Percentiles rank a stretch among this genome's conserved stretches.
phyloP scores from a whole-genome alignment of 2,888 invertebrate genomes.

The Drosophila macrospina region DNA sequence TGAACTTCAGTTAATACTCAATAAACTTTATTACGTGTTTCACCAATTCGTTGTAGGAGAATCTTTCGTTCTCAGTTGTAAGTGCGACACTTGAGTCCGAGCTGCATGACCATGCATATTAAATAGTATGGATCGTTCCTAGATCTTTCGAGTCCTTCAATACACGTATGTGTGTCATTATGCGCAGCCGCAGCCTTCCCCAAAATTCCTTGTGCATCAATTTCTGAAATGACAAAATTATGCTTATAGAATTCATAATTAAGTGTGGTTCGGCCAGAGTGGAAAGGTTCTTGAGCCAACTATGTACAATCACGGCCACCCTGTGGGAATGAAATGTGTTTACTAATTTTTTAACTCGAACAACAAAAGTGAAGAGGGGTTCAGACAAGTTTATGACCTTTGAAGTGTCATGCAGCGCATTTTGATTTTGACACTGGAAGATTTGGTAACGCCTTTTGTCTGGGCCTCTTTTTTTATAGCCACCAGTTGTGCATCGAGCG shows the following conservation, averaged over 20 bases:
- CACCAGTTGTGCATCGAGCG: slow-evolving; percentile 61
- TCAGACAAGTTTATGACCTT: slow-evolving; percentile 66
- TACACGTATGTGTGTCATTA: slow-evolving; percentile 29
- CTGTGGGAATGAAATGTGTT: slow-evolving; percentile 53
- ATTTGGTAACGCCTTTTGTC: slow-evolving; percentile 11
- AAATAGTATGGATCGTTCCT: slow-evolving; percentile 23
- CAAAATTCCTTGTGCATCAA: slow-evolving; percentile 38
- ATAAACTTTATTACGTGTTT: neutral
- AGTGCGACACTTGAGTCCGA: slow-evolving; percentile 37
- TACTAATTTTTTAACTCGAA: slow-evolving; percentile 32
- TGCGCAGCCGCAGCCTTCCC: slow-evolving; percentile 75
- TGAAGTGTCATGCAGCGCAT: slow-evolving; percentile 68
- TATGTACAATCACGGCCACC: slow-evolving; percentile 55
- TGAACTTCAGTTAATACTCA: slow-evolving; percentile 29
- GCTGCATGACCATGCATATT: slow-evolving; percentile 52
- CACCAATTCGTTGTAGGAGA: slow-evolving; percentile 23
- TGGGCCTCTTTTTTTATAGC: slow-evolving; percentile 40
- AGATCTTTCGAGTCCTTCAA: slow-evolving; percentile 22
- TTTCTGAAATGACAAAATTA: slow-evolving; percentile 63
- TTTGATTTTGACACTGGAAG: slow-evolving; percentile 57
- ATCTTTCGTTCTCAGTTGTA: slow-evolving; percentile 7
- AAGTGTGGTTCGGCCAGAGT: slow-evolving; percentile 28
- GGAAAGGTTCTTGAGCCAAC: slow-evolving; percentile 19
- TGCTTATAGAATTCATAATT: slow-evolving; percentile 70
- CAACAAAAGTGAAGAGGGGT: slow-evolving; percentile 36